Conservation (phyloP, 2,113 vertebrate genomes). For the Bothrops jararaca region DNA sequence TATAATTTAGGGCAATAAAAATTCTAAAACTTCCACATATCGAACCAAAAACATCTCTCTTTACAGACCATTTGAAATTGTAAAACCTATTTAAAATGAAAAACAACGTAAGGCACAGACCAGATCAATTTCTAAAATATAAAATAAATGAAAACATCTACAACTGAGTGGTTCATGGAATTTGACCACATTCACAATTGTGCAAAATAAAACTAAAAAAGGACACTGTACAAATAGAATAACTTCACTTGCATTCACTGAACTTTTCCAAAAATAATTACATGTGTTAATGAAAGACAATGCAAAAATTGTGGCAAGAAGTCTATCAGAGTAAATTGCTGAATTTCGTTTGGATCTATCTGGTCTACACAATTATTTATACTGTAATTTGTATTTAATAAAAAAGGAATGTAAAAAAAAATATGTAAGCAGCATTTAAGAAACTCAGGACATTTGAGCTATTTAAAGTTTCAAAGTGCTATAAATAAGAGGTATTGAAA, state of each 20-base stretch:
- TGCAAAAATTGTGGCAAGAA: not conserved
- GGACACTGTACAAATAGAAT: not conserved
- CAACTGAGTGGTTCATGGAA: not conserved
- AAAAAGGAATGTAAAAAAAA: not conserved
- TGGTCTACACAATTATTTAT: not conserved
- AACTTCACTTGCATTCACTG: not conserved
- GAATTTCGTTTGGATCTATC: not conserved
- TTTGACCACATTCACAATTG: not conserved
- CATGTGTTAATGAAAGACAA: not conserved
- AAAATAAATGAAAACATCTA: slow-evolving; percentile 1
- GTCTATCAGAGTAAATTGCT: not conserved
- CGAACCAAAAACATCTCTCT: slow-evolving; percentile 43
- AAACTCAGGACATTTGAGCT: not conserved
- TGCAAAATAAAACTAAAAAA: not conserved
- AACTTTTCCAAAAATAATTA: not conserved
- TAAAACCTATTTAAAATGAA: slow-evolving; percentile 33
- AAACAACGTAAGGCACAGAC: slow-evolving; percentile 9
- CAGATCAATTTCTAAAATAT: slow-evolving; percentile 42
- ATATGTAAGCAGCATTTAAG: not conserved
- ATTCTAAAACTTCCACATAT: slow-evolving; percentile 51
- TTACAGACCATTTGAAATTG: slow-evolving; percentile 57
- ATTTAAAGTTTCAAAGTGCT: not conserved
- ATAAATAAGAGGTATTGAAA: not conserved
- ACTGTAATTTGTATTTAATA: not conserved
- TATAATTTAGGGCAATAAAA: slow-evolving; percentile 66